Percentiles rank a stretch among this genome's conserved stretches.
phyloP scores from a whole-genome alignment of 2,113 vertebrate species.

The Propithecus coquereli region DNA sequence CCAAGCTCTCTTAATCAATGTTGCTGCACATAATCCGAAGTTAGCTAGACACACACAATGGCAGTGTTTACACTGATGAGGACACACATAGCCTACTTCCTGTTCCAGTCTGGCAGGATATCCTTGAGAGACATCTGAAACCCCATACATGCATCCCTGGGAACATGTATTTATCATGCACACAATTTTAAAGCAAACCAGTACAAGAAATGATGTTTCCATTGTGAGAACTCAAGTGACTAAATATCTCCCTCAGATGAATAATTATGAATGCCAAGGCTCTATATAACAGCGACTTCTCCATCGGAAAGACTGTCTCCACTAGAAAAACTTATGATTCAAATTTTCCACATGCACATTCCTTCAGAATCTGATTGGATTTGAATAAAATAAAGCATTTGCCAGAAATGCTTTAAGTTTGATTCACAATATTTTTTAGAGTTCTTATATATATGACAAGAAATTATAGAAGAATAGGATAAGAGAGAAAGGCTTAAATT shows the following conservation, averaged over 20 bases:
- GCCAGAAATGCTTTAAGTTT: neutral
- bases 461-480: constrained; percentile 43
- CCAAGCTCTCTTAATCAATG: neutral
- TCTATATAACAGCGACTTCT: neutral
- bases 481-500: constrained; percentile 44
- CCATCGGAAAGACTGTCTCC: neutral
- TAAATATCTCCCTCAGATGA: constrained; percentile 6
- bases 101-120: neutral
- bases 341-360: constrained; percentile 17
- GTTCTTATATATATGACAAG: constrained; percentile 42
- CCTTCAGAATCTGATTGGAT: constrained; percentile 50
- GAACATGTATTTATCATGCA: neutral
- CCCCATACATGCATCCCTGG: neutral
- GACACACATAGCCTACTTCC: neutral
- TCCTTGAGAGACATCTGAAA: constrained; percentile 37
- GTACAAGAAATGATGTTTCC: neutral
- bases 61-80: neutral
- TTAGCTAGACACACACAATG: neutral
- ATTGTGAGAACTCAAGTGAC: constrained; percentile 43
- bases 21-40: neutral
- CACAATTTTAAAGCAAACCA: constrained; percentile 2
- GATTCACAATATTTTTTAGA: constrained; percentile 51
- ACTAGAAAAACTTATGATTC: constrained; percentile 15
- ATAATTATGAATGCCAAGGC: neutral
- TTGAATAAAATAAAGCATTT: constrained; percentile 50